Evolutionary conservation across 2,113 vertebrate genomes (phyloP), one percentile per base, ranked within the genome.

Genomic region (Pholis gunnellus): DNA sequence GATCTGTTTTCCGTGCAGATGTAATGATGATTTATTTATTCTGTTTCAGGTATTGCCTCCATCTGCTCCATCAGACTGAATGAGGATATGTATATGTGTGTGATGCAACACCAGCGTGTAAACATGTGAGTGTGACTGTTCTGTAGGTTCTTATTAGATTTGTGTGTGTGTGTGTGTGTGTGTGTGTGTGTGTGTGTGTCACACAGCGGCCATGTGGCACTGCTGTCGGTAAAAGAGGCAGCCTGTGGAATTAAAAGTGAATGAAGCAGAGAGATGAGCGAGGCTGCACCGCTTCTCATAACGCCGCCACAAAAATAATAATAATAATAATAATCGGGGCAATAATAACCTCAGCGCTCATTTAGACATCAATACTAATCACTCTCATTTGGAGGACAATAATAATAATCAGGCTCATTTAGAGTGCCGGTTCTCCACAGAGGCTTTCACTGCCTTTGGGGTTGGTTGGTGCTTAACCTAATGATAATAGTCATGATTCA

Each of bases 331-430:
- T 91, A 87, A 91, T 93, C 86, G 77, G 56, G 83, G 89, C 82
- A 91, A 91, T 92, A 93, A 93, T 92, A 91, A 92, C 89, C 93
- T 71, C 88, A 67, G 79, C 34, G 89, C 93, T 94, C 91, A 94
- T 94, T 94, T 93, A 93, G 92, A 94, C 94, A 94, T 94, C 94
- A 94, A 92, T 93, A 93, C 93, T 94, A 94, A 94, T 94, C 93
- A 92, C 89, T 89, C 94, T 94, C 94, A 94, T 94, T 94, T 94
- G 90, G 93, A 91, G 90, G 91, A 94, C 93, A 93, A 93, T 94
- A 94, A 94, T 94, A 91, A 94, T 92, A 94, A 94, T 94, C 94
- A 91, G 89, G 81, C 94, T 94, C 93, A 94, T 94, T 93, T 93
- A 83, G 88, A 90, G 91, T 73, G 84, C 84, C 59, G 88, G 78